Conservation (phyloP, 2,113 vertebrate genomes). For the Prunella fulvescens region DNA sequence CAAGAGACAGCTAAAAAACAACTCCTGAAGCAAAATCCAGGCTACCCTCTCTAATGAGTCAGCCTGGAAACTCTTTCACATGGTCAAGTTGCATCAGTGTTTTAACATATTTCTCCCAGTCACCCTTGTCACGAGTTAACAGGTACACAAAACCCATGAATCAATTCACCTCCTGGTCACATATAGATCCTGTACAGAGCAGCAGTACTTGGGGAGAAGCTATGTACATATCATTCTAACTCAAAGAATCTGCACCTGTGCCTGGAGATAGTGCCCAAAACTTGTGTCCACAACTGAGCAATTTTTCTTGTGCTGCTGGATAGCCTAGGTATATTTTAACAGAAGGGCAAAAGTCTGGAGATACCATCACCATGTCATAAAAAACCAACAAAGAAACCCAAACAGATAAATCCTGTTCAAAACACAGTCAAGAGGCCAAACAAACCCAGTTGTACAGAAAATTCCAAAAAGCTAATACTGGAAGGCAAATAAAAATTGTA, state of each 20-base stretch:
- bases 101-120: not conserved
- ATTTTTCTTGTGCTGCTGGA: not conserved
- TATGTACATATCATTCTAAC: too few species aligned
- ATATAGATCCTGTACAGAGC: fast-evolving
- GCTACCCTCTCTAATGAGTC: not conserved
- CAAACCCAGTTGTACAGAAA: not conserved
- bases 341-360: not conserved
- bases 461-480: not conserved
- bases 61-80: not conserved
- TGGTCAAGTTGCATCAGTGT: not conserved
- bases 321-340: not conserved
- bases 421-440: not conserved
- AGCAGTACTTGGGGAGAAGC: not conserved
- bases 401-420: not conserved
- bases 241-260: not conserved
- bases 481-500: not conserved
- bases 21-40: not conserved
- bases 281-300: not conserved
- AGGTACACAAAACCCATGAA: not conserved
- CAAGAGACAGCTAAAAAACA: not conserved
- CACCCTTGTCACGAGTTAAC: not conserved
- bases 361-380: not conserved
- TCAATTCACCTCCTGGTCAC: not conserved
- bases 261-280: not conserved
- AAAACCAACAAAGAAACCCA: not conserved